These are phyloP conservation scores for Paracanthobrama guichenoti DNA, from an alignment of 2,113 vertebrate species.

Conservation along the genomic window DNA sequence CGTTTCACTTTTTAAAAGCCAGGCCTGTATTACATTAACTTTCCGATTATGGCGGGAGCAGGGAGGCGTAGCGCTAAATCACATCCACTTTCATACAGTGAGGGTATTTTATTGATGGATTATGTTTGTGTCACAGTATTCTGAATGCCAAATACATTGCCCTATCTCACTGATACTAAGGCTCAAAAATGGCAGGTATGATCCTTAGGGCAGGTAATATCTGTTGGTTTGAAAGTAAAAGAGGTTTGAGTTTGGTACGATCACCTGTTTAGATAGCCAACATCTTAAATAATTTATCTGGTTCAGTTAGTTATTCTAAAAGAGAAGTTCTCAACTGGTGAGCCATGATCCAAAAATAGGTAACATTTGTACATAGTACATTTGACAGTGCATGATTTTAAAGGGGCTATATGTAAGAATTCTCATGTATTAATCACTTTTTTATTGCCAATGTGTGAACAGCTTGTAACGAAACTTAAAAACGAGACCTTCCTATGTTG, in stretches of 20 bases:
- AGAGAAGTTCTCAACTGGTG: neutral
- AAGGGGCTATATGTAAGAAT: neutral
- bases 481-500: no score
- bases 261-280: neutral
- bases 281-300: neutral
- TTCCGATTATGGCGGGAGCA: conserved; percentile 65
- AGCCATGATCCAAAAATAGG: neutral
- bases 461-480: no score
- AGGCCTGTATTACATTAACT: conserved; percentile 70
- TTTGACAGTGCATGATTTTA: neutral
- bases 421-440: no score
- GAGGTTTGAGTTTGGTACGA: neutral
- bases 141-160: conserved; percentile 32
- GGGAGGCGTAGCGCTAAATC: conserved; percentile 68
- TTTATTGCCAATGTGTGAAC: no score
- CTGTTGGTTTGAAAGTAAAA: neutral
- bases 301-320: neutral
- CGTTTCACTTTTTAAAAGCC: conserved; percentile 73
- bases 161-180: neutral
- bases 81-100: conserved; percentile 68
- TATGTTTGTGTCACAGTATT: conserved; percentile 61
- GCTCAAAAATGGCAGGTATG: neutral
- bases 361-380: neutral
- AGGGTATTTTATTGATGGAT: conserved; percentile 68
- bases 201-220: neutral